phyloP scores from a whole-genome alignment of 2,113 vertebrate species.

The Microcebus ravelobensis region DNA sequence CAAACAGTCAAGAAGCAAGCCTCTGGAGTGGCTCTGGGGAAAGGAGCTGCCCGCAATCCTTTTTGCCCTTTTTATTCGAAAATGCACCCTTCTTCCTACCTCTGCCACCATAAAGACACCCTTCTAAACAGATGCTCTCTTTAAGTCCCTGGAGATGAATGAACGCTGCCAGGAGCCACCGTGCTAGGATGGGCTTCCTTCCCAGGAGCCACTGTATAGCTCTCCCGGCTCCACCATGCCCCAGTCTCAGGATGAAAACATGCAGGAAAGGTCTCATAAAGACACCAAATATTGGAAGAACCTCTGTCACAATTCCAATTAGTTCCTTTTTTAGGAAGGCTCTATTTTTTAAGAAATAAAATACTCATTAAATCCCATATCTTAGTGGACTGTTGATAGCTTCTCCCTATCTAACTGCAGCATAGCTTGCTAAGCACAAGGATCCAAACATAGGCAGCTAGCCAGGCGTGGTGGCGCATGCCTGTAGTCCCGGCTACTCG shows the following conservation, averaged over 20 bases:
- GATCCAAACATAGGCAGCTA: rapidly evolving
- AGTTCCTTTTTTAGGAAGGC: neutral
- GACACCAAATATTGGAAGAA: rapidly evolving
- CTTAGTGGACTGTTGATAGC: rapidly evolving
- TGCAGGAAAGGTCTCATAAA: neutral
- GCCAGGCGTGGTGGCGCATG: no score
- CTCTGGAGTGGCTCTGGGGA: neutral
- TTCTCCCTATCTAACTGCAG: rapidly evolving
- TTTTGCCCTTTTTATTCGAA: neutral
- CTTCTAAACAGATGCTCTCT: neutral
- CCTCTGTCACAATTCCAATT: neutral
- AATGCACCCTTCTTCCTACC: neutral
- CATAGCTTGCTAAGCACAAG: rapidly evolving
- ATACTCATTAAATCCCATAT: rapidly evolving
- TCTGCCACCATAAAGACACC: neutral
- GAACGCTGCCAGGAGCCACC: neutral
- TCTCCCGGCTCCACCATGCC: no score
- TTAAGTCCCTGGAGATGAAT: neutral
- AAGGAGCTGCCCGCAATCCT: neutral
- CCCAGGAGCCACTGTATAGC: rapidly evolving
- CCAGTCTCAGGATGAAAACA: neutral
- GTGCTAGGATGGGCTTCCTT: rapidly evolving
- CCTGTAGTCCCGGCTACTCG: no score
- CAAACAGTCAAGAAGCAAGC: neutral
- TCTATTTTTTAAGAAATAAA: neutral